Conservation (phyloP, 2,888 invertebrate species). For the Dicycla oo region DNA sequence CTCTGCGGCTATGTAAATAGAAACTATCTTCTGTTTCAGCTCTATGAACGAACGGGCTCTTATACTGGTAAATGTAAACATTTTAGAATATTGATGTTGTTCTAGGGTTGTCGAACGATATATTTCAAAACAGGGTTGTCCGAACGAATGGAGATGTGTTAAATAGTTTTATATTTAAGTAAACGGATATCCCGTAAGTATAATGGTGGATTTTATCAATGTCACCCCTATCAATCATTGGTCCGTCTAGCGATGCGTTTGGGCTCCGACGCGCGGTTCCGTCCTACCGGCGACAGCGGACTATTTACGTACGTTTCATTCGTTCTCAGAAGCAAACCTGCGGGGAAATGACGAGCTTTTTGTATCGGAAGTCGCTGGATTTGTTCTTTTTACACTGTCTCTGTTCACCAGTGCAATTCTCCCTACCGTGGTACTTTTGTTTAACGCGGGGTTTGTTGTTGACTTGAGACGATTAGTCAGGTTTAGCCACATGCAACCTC, state of each 20-base stretch:
- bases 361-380: constrained; percentile 85
- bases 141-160: background rate
- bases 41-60: constrained; percentile 23
- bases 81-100: constrained; percentile 36
- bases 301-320: constrained; percentile 89
- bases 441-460: constrained; percentile 21
- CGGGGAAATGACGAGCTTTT: constrained; percentile 84
- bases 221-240: constrained; percentile 84
- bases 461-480: constrained; percentile 1
- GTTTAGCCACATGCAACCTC: too few species aligned
- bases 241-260: constrained; percentile 74
- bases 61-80: constrained; percentile 33
- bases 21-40: constrained; percentile 27
- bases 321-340: constrained; percentile 85
- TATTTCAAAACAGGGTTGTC: constrained; percentile 1
- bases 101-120: constrained; percentile 24
- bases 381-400: constrained; percentile 80
- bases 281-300: constrained; percentile 67
- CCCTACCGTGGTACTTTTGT: constrained; percentile 58
- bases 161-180: constrained; percentile 39
- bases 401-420: constrained; percentile 67
- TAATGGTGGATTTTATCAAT: constrained; percentile 75
- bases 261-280: constrained; percentile 83
- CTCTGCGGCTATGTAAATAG: constrained; percentile 31
- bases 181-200: constrained; percentile 68